phyloP scores from a whole-genome alignment of 2,888 invertebrate species.

The Drosophila silvestris region DNA sequence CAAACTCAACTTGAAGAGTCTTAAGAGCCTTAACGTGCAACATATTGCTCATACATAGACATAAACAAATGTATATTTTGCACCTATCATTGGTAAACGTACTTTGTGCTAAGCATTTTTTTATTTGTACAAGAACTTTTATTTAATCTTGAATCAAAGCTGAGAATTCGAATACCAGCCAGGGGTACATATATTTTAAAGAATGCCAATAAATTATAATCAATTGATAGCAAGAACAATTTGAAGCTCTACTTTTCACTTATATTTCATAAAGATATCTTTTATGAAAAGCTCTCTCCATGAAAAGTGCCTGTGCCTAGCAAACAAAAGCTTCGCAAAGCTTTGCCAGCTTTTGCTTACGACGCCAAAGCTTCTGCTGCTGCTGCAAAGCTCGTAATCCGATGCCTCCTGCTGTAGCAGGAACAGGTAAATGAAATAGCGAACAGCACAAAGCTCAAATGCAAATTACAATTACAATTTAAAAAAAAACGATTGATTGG shows the following conservation, averaged over 20 bases:
- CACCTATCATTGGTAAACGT: neutral
- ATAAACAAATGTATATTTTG: neutral
- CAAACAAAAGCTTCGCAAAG: neutral
- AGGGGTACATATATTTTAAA: neutral
- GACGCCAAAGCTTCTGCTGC: neutral
- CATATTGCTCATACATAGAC: neutral
- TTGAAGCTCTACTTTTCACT: neutral
- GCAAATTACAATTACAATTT: neutral
- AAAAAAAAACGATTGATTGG: neutral
- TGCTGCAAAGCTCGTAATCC: neutral
- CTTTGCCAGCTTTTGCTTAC: neutral
- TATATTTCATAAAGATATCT: neutral
- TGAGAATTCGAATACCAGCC: neutral
- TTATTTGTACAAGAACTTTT: neutral
- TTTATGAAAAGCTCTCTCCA: neutral
- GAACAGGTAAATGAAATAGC: neutral
- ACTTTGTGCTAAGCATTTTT: neutral
- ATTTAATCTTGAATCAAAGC: neutral
- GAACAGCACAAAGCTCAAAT: neutral
- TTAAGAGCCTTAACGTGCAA: neutral
- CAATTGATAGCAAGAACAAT: neutral
- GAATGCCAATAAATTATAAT: neutral
- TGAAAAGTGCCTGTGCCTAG: neutral
- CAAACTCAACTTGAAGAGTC: neutral
- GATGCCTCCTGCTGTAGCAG: neutral